Evolutionary conservation across 2,888 invertebrate species (phyloP).

Genomic region (Melanostoma mellinum): DNA sequence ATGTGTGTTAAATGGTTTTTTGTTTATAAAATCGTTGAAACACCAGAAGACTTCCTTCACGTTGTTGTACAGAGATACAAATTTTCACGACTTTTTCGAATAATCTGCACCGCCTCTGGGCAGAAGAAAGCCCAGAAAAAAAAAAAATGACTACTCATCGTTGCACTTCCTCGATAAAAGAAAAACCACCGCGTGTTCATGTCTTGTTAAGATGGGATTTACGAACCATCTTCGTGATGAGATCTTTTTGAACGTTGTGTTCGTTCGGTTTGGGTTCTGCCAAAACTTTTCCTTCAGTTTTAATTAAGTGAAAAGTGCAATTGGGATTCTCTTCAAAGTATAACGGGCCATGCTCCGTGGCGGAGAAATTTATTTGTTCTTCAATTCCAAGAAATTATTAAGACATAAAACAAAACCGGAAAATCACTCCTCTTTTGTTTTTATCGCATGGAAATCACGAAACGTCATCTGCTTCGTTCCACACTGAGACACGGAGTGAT

Average conservation of each 20-base stretch:
- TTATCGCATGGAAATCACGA: slow-evolving; percentile 4
- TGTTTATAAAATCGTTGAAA: slow-evolving; percentile 16
- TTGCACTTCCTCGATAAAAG: slow-evolving; percentile 33
- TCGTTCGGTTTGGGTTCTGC: too few relatives aligned
- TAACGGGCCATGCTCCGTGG: slow-evolving; percentile 31
- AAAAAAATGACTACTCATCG: slow-evolving; percentile 34
- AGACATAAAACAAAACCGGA: slow-evolving; percentile 1
- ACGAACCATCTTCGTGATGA: slow-evolving; percentile 33
- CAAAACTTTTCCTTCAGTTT: slow-evolving; percentile 41
- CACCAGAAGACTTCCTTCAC: slow-evolving; percentile 16
- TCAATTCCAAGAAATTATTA: slow-evolving; percentile 29
- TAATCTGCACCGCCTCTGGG: slow-evolving; percentile 12
- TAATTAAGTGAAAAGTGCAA: slow-evolving; percentile 57
- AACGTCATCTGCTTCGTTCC: slow-evolving; percentile 17
- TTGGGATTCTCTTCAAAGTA: not conserved
- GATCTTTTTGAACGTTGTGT: not conserved
- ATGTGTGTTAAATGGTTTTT: not conserved
- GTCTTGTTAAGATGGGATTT: slow-evolving; percentile 22
- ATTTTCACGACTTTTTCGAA: slow-evolving; percentile 32
- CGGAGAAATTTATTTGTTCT: slow-evolving; percentile 56
- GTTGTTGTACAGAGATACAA: not conserved
- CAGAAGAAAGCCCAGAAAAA: not conserved
- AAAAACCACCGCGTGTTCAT: slow-evolving; percentile 14
- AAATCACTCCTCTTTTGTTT: not conserved
- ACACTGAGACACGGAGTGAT: not conserved